These are phyloP conservation scores for Spinibarbus caldwelli DNA, from an alignment of 2,797 vertebrate species.

Conservation along the genomic window DNA sequence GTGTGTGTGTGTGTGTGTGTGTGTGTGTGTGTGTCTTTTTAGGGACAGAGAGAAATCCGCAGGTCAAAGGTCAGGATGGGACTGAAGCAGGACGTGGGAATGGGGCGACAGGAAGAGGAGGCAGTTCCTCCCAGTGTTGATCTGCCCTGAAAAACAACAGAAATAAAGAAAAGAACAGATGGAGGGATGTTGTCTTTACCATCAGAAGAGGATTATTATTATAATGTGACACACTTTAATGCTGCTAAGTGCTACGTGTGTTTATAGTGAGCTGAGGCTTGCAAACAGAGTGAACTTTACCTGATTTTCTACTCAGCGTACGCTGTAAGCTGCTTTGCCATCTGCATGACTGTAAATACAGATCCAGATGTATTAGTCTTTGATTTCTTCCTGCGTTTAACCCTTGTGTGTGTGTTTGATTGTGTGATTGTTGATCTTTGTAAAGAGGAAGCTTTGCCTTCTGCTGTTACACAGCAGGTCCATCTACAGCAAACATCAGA, in stretches of 20 bases:
- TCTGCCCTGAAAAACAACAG: slow-evolving; percentile 17
- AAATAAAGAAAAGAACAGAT: slow-evolving; percentile 4
- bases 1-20: background rate
- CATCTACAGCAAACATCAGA: slow-evolving; percentile 1
- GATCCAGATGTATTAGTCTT: background rate
- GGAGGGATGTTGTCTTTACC: slow-evolving; percentile 8
- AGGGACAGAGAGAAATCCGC: background rate
- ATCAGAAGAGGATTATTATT: background rate
- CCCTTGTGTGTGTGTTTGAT: background rate
- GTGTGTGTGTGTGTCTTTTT: background rate
- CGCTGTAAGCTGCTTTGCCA: background rate
- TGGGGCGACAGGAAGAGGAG: background rate
- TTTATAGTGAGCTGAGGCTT: background rate
- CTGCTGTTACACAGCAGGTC: background rate
- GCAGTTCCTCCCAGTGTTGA: slow-evolving; percentile 14
- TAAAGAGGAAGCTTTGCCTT: background rate
- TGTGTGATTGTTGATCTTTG: slow-evolving; percentile 4
- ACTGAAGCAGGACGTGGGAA: slow-evolving; percentile 33
- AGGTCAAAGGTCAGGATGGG: slow-evolving; percentile 18
- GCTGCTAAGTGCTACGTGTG: background rate
- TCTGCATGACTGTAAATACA: slow-evolving; percentile 1
- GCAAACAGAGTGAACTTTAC: background rate
- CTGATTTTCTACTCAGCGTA: background rate
- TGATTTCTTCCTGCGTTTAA: background rate
- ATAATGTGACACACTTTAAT: background rate